Conservation (phyloP, 2,797 vertebrate genomes). For the Serranus cabrilla region DNA sequence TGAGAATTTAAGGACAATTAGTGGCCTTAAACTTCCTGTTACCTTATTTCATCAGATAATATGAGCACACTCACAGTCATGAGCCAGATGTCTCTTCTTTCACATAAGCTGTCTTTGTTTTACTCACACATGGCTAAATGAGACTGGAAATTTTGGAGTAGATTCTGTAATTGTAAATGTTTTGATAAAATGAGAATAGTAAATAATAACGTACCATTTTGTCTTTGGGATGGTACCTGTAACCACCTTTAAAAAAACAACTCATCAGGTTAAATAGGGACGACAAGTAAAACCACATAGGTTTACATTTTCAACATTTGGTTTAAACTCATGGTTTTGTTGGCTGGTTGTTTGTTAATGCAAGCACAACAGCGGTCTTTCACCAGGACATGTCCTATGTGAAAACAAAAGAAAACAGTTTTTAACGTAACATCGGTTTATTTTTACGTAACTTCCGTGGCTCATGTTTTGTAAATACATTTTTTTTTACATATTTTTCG, state of each 20-base stretch:
- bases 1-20: constrained; percentile 37
- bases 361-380: too few relatives aligned
- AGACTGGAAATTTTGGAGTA: neutral
- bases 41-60: constrained; percentile 13
- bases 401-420: too few relatives aligned
- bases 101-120: constrained; percentile 8
- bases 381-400: too few relatives aligned
- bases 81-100: constrained; percentile 17
- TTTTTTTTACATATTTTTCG: too few relatives aligned
- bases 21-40: constrained; percentile 47
- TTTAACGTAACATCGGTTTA: too few relatives aligned
- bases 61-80: constrained; percentile 31
- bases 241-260: neutral
- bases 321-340: neutral
- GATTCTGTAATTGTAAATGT: neutral
- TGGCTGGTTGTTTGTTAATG: too few relatives aligned
- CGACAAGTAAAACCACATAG: neutral
- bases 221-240: neutral
- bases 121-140: neutral
- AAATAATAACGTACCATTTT: neutral
- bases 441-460: too few relatives aligned
- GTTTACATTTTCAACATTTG: neutral
- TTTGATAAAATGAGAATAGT: neutral
- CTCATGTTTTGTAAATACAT: too few relatives aligned
- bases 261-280: neutral